phyloP scores from a whole-genome alignment of 2,797 vertebrate species.

The Cossypha caffra region DNA sequence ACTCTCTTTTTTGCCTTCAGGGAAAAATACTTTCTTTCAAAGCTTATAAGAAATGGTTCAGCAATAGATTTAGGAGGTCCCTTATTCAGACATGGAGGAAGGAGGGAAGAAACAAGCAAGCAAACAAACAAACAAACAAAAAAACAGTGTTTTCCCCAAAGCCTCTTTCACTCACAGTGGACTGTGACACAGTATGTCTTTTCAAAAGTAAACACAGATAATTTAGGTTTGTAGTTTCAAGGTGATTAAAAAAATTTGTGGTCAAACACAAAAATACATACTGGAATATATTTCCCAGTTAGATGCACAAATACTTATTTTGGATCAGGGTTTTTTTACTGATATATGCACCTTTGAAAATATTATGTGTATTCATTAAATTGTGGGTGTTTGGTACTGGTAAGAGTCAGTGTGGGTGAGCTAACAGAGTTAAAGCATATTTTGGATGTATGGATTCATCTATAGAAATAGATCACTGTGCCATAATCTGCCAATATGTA shows the following conservation, averaged over 20 bases:
- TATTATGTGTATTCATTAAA: neutral
- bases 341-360: neutral
- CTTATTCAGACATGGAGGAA: neutral
- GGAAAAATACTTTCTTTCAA: neutral
- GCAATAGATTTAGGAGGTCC: neutral
- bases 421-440: neutral
- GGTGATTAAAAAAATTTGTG: neutral
- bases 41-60: neutral
- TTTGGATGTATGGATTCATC: neutral
- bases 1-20: neutral
- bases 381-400: neutral
- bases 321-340: neutral
- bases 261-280: neutral
- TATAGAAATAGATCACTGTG: neutral
- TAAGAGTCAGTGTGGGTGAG: neutral
- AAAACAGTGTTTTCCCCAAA: neutral
- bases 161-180: neutral
- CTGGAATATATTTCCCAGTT: neutral
- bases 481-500: neutral
- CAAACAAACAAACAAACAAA: neutral
- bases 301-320: neutral
- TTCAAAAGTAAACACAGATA: neutral
- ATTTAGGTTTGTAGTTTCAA: neutral
- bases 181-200: neutral
- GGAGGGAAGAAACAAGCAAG: neutral